These are phyloP conservation scores for Rambutsinella grinnellia DNA, from an alignment of 2,888 invertebrate genomes.

Conservation along the genomic window DNA sequence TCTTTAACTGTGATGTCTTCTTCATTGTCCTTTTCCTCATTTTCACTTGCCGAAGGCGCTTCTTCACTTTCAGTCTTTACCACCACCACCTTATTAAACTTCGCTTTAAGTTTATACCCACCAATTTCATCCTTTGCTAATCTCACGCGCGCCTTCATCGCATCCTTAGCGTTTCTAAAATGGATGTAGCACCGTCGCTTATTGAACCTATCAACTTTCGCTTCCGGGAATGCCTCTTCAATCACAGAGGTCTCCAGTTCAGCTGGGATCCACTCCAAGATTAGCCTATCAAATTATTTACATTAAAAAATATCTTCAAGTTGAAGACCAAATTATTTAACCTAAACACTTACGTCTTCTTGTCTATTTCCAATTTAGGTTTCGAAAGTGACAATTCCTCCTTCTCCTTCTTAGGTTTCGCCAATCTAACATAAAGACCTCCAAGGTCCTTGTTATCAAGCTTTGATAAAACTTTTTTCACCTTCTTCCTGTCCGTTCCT, in stretches of 20 bases:
- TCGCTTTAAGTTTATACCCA: constrained; percentile 24
- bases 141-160: constrained; percentile 21
- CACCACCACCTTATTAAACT: constrained; percentile 21
- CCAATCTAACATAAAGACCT: constrained; percentile 5
- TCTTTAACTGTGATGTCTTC: too few relatives aligned
- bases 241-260: constrained; percentile 16
- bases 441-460: constrained; percentile 34
- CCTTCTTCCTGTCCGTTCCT: not conserved
- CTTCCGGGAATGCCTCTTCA: constrained; percentile 17
- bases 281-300: too few relatives aligned
- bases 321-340: constrained; percentile 2
- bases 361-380: not conserved
- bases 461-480: not conserved
- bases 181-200: constrained; percentile 35
- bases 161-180: constrained; percentile 18
- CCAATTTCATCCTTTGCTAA: constrained; percentile 15
- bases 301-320: not conserved
- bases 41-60: not conserved
- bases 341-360: not conserved
- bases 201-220: constrained; percentile 38
- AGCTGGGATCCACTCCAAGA: constrained; percentile 32
- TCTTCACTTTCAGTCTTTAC: not conserved
- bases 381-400: too few relatives aligned
- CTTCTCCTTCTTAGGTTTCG: not conserved
- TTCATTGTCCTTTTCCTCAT: too few relatives aligned